Evolutionary conservation across 2,113 vertebrate genomes (phyloP).

Genomic region (Petaurus breviceps): DNA sequence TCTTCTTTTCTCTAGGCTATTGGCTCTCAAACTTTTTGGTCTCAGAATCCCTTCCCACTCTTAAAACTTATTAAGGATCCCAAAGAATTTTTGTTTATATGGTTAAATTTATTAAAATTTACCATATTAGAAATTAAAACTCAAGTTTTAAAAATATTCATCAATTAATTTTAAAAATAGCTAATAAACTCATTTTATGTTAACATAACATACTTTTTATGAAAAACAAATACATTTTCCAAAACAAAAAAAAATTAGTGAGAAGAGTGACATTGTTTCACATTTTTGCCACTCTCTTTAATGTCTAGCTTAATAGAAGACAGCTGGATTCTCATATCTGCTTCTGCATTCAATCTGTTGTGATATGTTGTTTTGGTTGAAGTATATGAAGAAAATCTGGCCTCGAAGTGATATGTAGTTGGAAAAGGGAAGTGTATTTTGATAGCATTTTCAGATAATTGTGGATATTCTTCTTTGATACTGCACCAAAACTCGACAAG

Average conservation of each 20-base stretch:
- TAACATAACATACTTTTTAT: constrained; percentile 43
- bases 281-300: constrained; percentile 43
- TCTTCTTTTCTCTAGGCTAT: neutral
- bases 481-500: constrained; percentile 48
- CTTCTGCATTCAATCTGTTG: constrained; percentile 34
- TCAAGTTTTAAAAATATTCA: neutral
- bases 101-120: constrained; percentile 18
- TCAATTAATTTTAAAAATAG: constrained; percentile 48
- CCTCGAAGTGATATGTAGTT: constrained; percentile 6
- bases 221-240: constrained; percentile 27
- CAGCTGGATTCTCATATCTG: constrained; percentile 20
- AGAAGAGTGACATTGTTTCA: constrained; percentile 18
- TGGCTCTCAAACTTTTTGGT: neutral
- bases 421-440: constrained; percentile 40
- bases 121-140: constrained; percentile 16
- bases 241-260: constrained; percentile 10
- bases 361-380: constrained; percentile 50
- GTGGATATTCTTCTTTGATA: constrained; percentile 53
- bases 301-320: constrained; percentile 15
- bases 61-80: neutral
- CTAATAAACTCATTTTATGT: constrained; percentile 17
- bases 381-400: constrained; percentile 37
- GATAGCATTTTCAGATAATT: constrained; percentile 49
- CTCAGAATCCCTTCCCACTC: neutral
- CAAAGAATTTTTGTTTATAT: neutral